Evolutionary conservation across 2,888 invertebrate genomes (phyloP), one percentile per base, ranked within the genome.

Genomic region (Archaeoteleia sp.): DNA sequence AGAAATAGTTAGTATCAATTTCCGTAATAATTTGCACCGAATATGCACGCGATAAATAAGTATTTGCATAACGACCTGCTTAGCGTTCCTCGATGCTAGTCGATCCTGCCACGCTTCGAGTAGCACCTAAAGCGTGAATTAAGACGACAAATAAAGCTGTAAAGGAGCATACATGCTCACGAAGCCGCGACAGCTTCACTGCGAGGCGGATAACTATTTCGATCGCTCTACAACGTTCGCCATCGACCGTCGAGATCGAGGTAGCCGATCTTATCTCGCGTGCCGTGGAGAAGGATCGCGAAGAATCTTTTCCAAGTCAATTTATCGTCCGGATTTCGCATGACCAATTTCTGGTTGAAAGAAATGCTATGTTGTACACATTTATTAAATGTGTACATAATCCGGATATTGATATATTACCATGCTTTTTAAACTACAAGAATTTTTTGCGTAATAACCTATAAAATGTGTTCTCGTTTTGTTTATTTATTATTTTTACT

Each of bases 301-400:
- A 12, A 10, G 42, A 42, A 42, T 42, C 42, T 43, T 54, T 43
- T 54, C 37, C 23, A 14, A 14, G 35, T 10, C 43, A 45, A 54
- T 54, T 54, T 45, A 54, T 35, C 10, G 54, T 9, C 30, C 10
- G 12, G 34, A 42, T 35, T 35, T 43, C 43, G 34, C 25, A 10
- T 43, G 32, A 43, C 20, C 42, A 43, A 54, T 54, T 54, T 30
- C 35, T 40, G 27, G 27, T 39, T 35, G 13, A 27, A 43, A 20
- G 20, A 20, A 20, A 5, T 20, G 20, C 20, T 20, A 20, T 5
- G 20, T 20, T 20, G 20, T 20, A 20, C 20, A 20, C 20, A 20
- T 20, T 20, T 20, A 20, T 20, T 20, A 2, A 20, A 20, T 5
- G 20, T 20, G 5, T 5, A 20, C 5, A 20, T 20, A 20, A 20